A percentile compares a stretch with the other conserved stretches of the same genome.
phyloP scores from a whole-genome alignment of 2,888 invertebrate genomes.

The Sepioteuthis lessoniana region DNA sequence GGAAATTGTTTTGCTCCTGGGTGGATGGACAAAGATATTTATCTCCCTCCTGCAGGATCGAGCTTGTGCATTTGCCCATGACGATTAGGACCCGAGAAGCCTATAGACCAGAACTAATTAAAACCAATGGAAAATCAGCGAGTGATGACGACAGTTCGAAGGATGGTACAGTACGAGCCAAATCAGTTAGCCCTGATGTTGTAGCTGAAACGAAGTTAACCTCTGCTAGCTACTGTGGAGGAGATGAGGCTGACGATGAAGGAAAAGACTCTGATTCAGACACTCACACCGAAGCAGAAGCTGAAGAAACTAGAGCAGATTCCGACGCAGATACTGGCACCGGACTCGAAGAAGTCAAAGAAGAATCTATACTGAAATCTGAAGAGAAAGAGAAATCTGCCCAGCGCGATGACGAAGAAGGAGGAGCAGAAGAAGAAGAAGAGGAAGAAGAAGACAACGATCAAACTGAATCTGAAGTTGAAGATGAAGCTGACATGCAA shows the following conservation, averaged over 20 bases:
- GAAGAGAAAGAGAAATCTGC: not conserved
- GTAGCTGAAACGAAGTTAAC: not conserved
- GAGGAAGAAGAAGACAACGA: not conserved
- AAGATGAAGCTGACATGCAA: not conserved
- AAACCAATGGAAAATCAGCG: not conserved
- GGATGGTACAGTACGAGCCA: not conserved
- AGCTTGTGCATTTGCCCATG: slow-evolving; percentile 43
- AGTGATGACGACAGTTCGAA: not conserved
- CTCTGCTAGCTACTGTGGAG: not conserved
- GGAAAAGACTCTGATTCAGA: slow-evolving; percentile 43
- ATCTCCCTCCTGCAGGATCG: slow-evolving; percentile 49
- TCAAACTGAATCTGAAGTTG: not conserved
- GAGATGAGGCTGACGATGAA: slow-evolving; percentile 43
- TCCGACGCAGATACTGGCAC: slow-evolving; percentile 43
- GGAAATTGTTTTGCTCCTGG: slow-evolving; percentile 37
- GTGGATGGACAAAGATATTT: slow-evolving; percentile 45
- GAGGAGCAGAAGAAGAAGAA: not conserved
- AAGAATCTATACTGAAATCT: slow-evolving; percentile 11
- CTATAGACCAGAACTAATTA: slow-evolving; percentile 39
- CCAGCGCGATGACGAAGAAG: not conserved
- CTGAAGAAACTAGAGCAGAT: slow-evolving; percentile 44
- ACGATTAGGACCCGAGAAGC: slow-evolving; percentile 37
- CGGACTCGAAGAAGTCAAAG: slow-evolving; percentile 42
- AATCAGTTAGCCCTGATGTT: not conserved
- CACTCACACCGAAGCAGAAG: slow-evolving; percentile 39